Conservation (phyloP, 2,888 invertebrate species). For the Pseudoips prasinana region DNA sequence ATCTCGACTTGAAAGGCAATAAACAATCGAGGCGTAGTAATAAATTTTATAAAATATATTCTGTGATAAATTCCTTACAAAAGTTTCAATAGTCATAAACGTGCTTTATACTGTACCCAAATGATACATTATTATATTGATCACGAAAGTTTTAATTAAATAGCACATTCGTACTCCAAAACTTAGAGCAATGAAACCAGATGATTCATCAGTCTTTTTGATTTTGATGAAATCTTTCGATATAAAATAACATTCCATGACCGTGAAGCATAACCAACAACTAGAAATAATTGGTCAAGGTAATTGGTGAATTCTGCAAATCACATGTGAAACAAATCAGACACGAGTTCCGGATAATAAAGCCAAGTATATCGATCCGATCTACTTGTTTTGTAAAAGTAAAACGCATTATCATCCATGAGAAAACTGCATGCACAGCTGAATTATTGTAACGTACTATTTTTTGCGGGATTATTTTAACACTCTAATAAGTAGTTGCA, state of each 20-base stretch:
- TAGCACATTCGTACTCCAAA: not conserved
- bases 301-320: slow-evolving; percentile 59
- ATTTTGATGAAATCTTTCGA: slow-evolving; percentile 23
- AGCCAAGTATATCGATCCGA: slow-evolving; percentile 54
- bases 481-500: too few species aligned
- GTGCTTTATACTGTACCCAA: too few species aligned
- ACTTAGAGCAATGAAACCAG: slow-evolving; percentile 3
- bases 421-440: slow-evolving; percentile 2
- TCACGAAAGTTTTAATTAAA: not conserved
- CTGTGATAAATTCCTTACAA: too few species aligned
- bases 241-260: slow-evolving; percentile 46
- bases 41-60: too few species aligned
- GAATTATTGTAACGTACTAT: too few species aligned
- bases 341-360: slow-evolving; percentile 60
- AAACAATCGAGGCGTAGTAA: too few species aligned
- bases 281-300: slow-evolving; percentile 50
- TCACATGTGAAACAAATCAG: slow-evolving; percentile 62
- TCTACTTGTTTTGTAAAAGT: slow-evolving; percentile 57
- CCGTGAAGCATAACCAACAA: slow-evolving; percentile 59
- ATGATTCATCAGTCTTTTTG: slow-evolving; percentile 15
- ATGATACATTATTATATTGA: too few species aligned
- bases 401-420: slow-evolving; percentile 42
- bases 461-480: too few species aligned
- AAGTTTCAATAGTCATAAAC: too few species aligned
- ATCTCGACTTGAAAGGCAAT: too few species aligned